phyloP scores from a whole-genome alignment of 2,113 vertebrate genomes.

The Carassius auratus region DNA sequence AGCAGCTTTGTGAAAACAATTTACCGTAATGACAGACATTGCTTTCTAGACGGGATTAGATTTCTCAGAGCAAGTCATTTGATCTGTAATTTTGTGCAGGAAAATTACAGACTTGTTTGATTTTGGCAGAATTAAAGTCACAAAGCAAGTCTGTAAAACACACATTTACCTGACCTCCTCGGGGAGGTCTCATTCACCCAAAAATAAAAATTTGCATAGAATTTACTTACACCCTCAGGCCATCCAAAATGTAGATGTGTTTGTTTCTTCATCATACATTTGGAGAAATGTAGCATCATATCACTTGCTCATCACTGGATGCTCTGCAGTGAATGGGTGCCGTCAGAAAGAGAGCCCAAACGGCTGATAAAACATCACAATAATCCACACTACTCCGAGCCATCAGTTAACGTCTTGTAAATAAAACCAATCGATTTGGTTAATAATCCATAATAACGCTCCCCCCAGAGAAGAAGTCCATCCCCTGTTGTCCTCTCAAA shows the following conservation, averaged over 20 bases:
- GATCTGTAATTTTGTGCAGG: constrained; percentile 4
- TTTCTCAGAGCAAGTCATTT: background rate
- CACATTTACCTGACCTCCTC: background rate
- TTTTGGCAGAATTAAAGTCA: background rate
- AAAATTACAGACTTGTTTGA: constrained; percentile 7
- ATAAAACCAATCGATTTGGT: too few species aligned
- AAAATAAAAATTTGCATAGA: background rate
- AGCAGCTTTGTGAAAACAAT: constrained; percentile 1
- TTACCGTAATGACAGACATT: constrained; percentile 1
- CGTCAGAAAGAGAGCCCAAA: background rate
- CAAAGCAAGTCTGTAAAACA: background rate
- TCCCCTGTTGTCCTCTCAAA: background rate
- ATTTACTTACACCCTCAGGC: background rate
- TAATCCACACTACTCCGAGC: background rate
- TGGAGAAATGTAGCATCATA: background rate
- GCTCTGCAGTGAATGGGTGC: background rate
- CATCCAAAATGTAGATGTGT: background rate
- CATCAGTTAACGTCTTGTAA: background rate
- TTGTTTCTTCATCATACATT: background rate
- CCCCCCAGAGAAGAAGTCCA: too few species aligned
- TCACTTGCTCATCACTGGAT: background rate
- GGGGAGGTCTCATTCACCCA: background rate
- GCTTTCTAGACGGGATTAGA: background rate
- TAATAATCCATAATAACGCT: too few species aligned
- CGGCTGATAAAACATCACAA: background rate